Conservation (phyloP, 2,113 vertebrate species). For the Hypomesus transpacificus region DNA sequence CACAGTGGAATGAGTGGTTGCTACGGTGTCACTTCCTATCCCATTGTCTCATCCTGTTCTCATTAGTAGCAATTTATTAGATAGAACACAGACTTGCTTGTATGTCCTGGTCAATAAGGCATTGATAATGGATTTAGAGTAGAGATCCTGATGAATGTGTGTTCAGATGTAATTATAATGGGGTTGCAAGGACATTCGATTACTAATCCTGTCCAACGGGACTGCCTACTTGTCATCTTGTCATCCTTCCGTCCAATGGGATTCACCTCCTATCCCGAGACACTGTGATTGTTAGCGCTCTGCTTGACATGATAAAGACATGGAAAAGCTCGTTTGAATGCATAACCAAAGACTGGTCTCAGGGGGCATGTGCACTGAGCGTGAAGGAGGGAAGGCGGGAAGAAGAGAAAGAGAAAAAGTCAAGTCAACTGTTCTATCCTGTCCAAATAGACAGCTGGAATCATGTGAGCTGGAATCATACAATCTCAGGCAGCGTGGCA, state of each 20-base stretch:
- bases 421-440: slow-evolving; percentile 50
- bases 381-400: slow-evolving; percentile 60
- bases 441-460: slow-evolving; percentile 54
- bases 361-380: slow-evolving; percentile 56
- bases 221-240: background rate
- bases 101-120: slow-evolving; percentile 55
- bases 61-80: slow-evolving; percentile 31
- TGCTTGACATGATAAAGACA: slow-evolving; percentile 41
- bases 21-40: slow-evolving; percentile 20
- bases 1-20: slow-evolving; percentile 17
- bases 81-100: background rate
- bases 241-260: background rate
- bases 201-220: background rate
- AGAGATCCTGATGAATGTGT: slow-evolving; percentile 59
- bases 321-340: slow-evolving; percentile 55
- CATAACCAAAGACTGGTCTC: slow-evolving; percentile 52
- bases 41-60: background rate
- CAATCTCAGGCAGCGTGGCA: slow-evolving; percentile 47
- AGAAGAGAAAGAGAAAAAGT: slow-evolving; percentile 3
- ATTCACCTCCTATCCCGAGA: slow-evolving; percentile 30
- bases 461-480: slow-evolving; percentile 54
- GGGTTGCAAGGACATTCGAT: background rate
- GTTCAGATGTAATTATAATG: slow-evolving; percentile 43
- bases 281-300: slow-evolving; percentile 42
- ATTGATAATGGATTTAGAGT: slow-evolving; percentile 57